phyloP scores from a whole-genome alignment of 1,140 invertebrate species.

The Philaenus spumarius region DNA sequence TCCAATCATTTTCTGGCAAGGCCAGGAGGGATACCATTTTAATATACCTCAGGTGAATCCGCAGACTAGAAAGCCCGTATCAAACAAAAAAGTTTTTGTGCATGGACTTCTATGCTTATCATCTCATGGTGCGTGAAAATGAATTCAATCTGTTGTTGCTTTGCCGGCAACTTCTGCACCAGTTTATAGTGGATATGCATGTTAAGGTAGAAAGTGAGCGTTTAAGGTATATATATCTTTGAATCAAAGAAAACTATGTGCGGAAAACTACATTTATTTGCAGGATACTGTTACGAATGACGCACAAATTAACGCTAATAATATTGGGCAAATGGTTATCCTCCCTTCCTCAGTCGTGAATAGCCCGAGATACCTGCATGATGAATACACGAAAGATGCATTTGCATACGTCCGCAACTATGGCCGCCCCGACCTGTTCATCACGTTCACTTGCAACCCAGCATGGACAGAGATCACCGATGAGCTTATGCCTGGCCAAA shows the following conservation, averaged over 20 bases:
- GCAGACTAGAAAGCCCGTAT: not conserved
- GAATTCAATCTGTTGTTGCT: constrained; percentile 23
- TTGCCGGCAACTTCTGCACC: constrained; percentile 33
- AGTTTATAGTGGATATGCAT: constrained; percentile 41
- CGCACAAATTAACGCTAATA: not conserved
- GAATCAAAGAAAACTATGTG: constrained; percentile 30
- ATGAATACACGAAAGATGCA: constrained; percentile 34
- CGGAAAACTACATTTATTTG: constrained; percentile 32
- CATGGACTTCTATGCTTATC: constrained; percentile 31
- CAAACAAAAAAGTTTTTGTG: constrained; percentile 31
- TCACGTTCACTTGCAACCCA: constrained; percentile 23
- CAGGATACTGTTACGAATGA: constrained; percentile 32
- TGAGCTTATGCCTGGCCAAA: constrained; percentile 14
- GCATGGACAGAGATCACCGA: constrained; percentile 21
- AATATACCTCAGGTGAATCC: constrained; percentile 14
- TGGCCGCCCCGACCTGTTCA: constrained; percentile 23
- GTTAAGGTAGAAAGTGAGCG: constrained; percentile 42
- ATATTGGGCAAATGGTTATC: constrained; percentile 30
- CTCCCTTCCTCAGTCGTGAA: constrained; percentile 41
- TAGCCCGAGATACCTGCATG: constrained; percentile 39
- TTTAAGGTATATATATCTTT: constrained; percentile 35
- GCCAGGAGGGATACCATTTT: constrained; percentile 27
- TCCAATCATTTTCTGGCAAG: constrained; percentile 36
- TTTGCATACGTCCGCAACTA: constrained; percentile 23
- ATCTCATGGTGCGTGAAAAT: constrained; percentile 23